Evolutionary conservation across 1,140 invertebrate species (phyloP).

Genomic region (Olivierus martensii): DNA sequence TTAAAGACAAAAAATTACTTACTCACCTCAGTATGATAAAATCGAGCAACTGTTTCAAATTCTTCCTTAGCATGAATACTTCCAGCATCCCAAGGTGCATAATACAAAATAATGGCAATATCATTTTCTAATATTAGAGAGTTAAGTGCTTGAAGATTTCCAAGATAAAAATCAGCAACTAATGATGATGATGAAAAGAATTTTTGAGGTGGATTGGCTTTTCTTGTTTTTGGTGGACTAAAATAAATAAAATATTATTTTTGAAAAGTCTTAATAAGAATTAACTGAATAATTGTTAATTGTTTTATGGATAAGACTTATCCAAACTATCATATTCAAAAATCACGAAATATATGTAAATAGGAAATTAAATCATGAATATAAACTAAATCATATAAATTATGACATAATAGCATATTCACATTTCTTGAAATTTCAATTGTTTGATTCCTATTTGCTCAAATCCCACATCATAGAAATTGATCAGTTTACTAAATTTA

Average conservation of each 20-base stretch:
- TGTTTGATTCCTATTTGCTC: too few species aligned
- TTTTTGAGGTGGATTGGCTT: slow-evolving; percentile 43
- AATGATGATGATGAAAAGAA: slow-evolving; percentile 49
- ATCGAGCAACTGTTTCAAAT: slow-evolving; percentile 53
- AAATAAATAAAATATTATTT: slow-evolving; percentile 24
- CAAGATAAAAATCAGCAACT: slow-evolving; percentile 55
- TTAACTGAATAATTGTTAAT: not conserved
- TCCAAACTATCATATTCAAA: not conserved
- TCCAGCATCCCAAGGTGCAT: slow-evolving; percentile 77
- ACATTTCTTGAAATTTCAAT: too few species aligned
- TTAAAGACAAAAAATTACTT: too few species aligned
- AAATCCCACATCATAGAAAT: too few species aligned
- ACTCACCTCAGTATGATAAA: slow-evolving; percentile 50
- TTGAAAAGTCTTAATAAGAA: not conserved
- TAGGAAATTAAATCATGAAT: too few species aligned
- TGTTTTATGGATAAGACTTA: not conserved
- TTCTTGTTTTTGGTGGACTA: slow-evolving; percentile 48
- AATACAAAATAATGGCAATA: slow-evolving; percentile 69
- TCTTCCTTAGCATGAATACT: slow-evolving; percentile 51
- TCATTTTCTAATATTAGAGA: slow-evolving; percentile 43
- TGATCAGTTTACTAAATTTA: too few species aligned
- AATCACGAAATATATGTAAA: too few species aligned
- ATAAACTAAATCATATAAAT: too few species aligned
- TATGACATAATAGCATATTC: too few species aligned
- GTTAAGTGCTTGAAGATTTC: slow-evolving; percentile 47